These are phyloP conservation scores for Cardiocondyla obscurior DNA, from an alignment of 1,140 invertebrate species.

Conservation along the genomic window DNA sequence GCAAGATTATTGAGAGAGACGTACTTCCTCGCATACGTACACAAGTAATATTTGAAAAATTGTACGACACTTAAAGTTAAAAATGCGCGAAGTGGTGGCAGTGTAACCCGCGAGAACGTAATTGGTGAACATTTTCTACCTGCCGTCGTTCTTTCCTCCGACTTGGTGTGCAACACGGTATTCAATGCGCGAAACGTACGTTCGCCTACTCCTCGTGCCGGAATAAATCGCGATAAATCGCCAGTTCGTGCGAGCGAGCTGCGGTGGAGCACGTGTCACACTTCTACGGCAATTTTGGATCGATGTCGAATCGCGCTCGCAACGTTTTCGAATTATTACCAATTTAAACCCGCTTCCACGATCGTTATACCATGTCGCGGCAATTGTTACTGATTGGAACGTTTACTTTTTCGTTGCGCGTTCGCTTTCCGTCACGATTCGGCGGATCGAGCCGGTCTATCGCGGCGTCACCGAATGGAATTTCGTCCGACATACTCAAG, in stretches of 20 bases:
- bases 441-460: not conserved
- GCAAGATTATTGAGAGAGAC: not conserved
- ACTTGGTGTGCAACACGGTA: conserved; percentile 48
- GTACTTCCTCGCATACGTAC: too few species aligned
- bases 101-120: not conserved
- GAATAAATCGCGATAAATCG: conserved; percentile 70
- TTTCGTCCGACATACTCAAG: not conserved
- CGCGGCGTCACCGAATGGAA: not conserved
- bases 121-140: conserved; percentile 8
- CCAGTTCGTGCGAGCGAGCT: conserved; percentile 57
- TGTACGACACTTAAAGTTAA: not conserved
- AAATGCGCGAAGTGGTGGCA: not conserved
- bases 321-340: conserved; percentile 21
- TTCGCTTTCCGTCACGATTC: not conserved
- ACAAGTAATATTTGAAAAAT: not conserved
- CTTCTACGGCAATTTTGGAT: conserved; percentile 25
- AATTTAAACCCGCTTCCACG: conserved; percentile 15
- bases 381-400: not conserved
- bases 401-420: not conserved
- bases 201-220: conserved; percentile 48
- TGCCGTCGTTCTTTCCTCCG: not conserved
- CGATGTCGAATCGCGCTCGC: conserved; percentile 22
- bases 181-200: conserved; percentile 50
- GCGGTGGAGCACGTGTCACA: conserved; percentile 57
- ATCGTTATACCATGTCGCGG: not conserved